Evolutionary conservation across 2,113 vertebrate genomes (phyloP).

Genomic region (Trachemys scripta): DNA sequence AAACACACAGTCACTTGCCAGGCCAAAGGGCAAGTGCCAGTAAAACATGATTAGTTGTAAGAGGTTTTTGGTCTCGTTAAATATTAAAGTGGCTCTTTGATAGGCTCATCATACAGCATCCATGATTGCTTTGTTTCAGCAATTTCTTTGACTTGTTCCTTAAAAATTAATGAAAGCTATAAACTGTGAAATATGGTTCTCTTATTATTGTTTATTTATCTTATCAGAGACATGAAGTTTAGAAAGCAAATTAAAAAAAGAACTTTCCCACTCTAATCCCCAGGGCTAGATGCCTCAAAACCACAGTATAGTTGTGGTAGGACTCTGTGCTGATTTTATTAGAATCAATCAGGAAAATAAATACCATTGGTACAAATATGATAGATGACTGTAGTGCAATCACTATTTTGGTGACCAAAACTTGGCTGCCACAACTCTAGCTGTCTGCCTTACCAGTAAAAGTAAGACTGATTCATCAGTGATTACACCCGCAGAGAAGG

Average conservation of each 20-base stretch:
- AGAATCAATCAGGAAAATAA: neutral
- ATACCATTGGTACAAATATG: neutral
- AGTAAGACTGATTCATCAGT: neutral
- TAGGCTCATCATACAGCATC: conserved; percentile 41
- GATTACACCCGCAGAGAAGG: neutral
- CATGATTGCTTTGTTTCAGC: conserved; percentile 45
- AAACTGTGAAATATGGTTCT: conserved; percentile 52
- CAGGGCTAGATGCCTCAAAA: neutral
- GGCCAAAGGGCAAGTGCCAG: conserved; percentile 72
- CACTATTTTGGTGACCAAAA: neutral
- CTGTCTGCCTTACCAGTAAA: neutral
- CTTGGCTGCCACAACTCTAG: neutral
- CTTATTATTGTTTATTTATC: conserved; percentile 37
- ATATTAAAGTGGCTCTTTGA: conserved; percentile 83
- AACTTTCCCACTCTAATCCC: neutral
- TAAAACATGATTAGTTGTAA: conserved; percentile 80
- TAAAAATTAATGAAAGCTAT: conserved; percentile 75
- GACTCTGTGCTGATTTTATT: neutral
- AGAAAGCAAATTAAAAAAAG: neutral
- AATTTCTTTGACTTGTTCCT: conserved; percentile 63
- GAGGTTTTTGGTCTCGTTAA: conserved; percentile 81
- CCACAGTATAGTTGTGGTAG: neutral
- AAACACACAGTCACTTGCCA: conserved; percentile 48
- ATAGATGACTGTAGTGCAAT: neutral
- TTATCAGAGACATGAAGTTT: conserved; percentile 31